A percentile compares a stretch with the other conserved stretches of the same genome.
Conservation (phyloP, 1,140 invertebrate genomes). For the Metaphire vulgaris region DNA sequence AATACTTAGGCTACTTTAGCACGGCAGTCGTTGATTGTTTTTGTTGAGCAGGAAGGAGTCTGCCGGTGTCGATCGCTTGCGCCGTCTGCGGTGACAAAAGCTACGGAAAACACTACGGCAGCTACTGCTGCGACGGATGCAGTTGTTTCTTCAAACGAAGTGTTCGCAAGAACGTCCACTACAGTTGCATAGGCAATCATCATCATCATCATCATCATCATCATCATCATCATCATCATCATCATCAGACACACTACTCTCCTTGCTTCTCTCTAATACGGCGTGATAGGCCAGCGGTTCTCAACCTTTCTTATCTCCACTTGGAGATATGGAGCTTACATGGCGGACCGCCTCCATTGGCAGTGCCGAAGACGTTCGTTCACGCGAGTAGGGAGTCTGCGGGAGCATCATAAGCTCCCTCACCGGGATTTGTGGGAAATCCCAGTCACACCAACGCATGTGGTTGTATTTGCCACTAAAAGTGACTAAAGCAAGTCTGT, state of each 20-base stretch:
- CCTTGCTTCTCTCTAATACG: neutral
- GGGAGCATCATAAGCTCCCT: too few relatives aligned
- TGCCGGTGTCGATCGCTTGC: slow-evolving; percentile 60
- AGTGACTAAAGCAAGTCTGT: too few relatives aligned
- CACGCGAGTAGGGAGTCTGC: too few relatives aligned
- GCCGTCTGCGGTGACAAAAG: slow-evolving; percentile 93
- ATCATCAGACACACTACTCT: too few relatives aligned
- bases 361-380: too few relatives aligned
- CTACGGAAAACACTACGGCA: slow-evolving; percentile 94
- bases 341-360: too few relatives aligned
- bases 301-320: neutral
- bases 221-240: too few relatives aligned
- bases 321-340: too few relatives aligned
- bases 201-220: too few relatives aligned
- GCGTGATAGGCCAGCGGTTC: neutral
- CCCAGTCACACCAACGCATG: too few relatives aligned
- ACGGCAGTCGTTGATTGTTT: neutral
- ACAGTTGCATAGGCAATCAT: slow-evolving; percentile 67
- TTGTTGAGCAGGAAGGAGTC: slow-evolving; percentile 56
- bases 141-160: slow-evolving; percentile 80
- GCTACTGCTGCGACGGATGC: slow-evolving; percentile 91
- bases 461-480: too few relatives aligned
- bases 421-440: too few relatives aligned
- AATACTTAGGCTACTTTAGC: neutral
- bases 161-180: slow-evolving; percentile 63